Base-by-base conservation (phyloP, 2,113 vertebrate species). In the Clarias macrocephalus region DNA sequence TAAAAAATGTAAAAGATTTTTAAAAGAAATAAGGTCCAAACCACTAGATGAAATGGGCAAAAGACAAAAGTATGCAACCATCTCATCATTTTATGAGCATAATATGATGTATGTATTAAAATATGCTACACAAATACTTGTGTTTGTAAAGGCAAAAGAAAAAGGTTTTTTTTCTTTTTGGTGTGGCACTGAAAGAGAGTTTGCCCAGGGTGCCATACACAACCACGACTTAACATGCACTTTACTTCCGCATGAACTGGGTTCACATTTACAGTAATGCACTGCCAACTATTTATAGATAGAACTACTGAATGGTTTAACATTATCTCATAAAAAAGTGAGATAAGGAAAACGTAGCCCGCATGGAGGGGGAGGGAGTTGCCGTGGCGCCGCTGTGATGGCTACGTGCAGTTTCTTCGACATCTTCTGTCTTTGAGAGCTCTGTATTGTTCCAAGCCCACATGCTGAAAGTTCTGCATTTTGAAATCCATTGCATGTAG, bases 361-460 rank as follows among this genome's bases (percentile, higher is more conserved):
- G 28, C 86, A 87, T 88, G 56, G 83, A 88, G 80, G 77, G 42
- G 85, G 82, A 85, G 83, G 88, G 88, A 91, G 89, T 91, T 93
- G 83, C 90, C 92, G 89, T 86, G 91, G 79, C 70, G 84, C 89
- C 83, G 81, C 84, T 70, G 81, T 62, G 84, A 86, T 86, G 7
- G 87, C 90, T 95, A 95, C 93, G 93, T 95, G 94, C 94, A 88
- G 90, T 95, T 94, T 95, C 91, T 91, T 90, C 85, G 85, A 89
- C 87, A 88, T 91, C 87, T 92, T 80, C 90, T 87, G 91, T 91
- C 90, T 83, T 86, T 4, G 37, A 89, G 87, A 85, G 87, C 85
- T 88, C 37, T 2, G 85, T 81, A 93, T 95, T 96, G 92, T 95
- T 94, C 89, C 63, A 11, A 80, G 88, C 92, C 93, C 94, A 88